Conservation (phyloP, 2,113 vertebrate genomes). For the Scalopus aquaticus region DNA sequence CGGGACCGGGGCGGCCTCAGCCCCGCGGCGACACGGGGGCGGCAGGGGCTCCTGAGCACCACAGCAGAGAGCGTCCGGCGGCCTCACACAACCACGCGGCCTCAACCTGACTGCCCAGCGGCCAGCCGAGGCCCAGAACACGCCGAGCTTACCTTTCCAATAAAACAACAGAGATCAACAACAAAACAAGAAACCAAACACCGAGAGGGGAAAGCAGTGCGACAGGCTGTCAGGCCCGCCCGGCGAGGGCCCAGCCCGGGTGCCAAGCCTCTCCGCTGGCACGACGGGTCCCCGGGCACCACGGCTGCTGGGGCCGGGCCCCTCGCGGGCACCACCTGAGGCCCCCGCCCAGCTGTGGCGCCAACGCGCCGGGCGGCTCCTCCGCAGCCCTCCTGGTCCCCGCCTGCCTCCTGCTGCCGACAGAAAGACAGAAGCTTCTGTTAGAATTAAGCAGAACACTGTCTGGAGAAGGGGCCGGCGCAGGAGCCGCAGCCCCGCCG, state of each 20-base stretch:
- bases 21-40: no score
- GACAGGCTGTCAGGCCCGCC: background rate
- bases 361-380: accelerated
- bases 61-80: background rate
- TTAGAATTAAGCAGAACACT: background rate
- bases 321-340: no score
- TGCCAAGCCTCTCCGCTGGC: background rate
- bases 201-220: background rate
- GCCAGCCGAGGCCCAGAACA: background rate
- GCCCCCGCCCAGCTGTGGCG: background rate
- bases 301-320: no score
- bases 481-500: background rate
- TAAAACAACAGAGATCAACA: conserved; percentile 3
- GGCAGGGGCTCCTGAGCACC: accelerated
- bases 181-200: background rate
- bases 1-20: no score
- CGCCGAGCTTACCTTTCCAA: conserved; percentile 63
- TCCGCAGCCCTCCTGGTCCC: background rate
- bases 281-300: no score
- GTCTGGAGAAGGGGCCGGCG: no score
- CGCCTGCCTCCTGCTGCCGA: background rate
- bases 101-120: background rate
- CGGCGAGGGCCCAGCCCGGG: background rate
- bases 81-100: background rate
- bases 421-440: background rate